A percentile compares a stretch with the other conserved stretches of the same genome.
Conservation (phyloP, 1,140 invertebrate species). For the Drosophila athabasca region DNA sequence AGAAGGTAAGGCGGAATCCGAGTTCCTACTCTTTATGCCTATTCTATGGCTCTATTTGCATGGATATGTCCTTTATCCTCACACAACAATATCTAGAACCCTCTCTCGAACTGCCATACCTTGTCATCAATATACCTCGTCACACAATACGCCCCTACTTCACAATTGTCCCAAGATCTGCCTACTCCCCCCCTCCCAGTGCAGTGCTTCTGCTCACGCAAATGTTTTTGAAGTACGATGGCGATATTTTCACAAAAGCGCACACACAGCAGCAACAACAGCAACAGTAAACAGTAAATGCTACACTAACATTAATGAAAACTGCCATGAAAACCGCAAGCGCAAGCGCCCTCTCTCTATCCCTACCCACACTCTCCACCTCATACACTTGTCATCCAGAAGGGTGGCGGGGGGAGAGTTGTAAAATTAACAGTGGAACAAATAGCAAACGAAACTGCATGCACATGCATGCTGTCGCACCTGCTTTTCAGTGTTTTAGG, state of each 20-base stretch:
- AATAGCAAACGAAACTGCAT: constrained; percentile 54
- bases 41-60: too few relatives aligned
- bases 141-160: constrained; percentile 9
- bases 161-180: constrained; percentile 39
- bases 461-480: constrained; percentile 11
- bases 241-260: constrained; percentile 59
- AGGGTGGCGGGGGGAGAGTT: constrained; percentile 37
- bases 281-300: constrained; percentile 41
- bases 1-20: too few relatives aligned
- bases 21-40: too few relatives aligned
- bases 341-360: constrained; percentile 30
- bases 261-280: constrained; percentile 35
- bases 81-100: too few relatives aligned
- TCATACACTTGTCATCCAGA: background rate
- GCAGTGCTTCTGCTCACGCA: constrained; percentile 53
- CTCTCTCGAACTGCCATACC: background rate
- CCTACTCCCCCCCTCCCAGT: background rate
- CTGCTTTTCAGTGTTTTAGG: constrained; percentile 31
- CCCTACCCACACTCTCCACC: background rate
- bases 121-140: background rate
- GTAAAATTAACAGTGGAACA: constrained; percentile 58
- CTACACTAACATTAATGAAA: constrained; percentile 66
- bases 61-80: too few relatives aligned
- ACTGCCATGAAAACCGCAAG: constrained; percentile 62
- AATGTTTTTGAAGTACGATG: constrained; percentile 51